Percentiles rank a stretch among this genome's conserved stretches.
These are phyloP conservation scores for Oostethus manadensis DNA, from an alignment of 2,113 vertebrate species.

Conservation along the genomic window DNA sequence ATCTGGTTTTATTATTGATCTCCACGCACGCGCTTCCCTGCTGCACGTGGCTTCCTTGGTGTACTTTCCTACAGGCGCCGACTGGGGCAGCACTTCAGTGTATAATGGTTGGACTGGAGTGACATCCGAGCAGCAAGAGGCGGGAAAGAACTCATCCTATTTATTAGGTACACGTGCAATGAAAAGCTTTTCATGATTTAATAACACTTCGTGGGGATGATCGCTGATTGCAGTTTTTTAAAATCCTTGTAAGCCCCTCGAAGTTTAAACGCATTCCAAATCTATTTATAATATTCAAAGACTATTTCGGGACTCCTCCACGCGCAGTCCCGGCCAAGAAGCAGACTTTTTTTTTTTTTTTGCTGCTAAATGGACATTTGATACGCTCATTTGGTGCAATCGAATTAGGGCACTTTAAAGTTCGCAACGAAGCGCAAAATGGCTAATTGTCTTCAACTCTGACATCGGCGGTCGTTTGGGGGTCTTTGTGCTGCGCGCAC, in stretches of 20 bases:
- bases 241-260: no score
- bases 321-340: conserved; percentile 19
- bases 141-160: no score
- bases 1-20: no score
- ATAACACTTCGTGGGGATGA: no score
- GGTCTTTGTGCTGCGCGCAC: not conserved
- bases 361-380: conserved; percentile 49
- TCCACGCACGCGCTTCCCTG: no score
- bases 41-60: not conserved
- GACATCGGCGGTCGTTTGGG: conserved; percentile 65
- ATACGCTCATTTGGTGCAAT: conserved; percentile 49
- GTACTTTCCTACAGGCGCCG: not conserved
- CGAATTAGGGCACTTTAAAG: conserved; percentile 64
- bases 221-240: no score
- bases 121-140: conserved; percentile 24
- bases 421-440: conserved; percentile 72
- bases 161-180: no score
- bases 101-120: conserved; percentile 39
- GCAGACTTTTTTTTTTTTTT: conserved; percentile 2
- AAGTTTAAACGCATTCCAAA: no score
- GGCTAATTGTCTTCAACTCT: conserved; percentile 72
- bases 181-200: no score
- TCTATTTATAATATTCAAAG: no score
- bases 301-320: no score
- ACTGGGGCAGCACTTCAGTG: not conserved